Evolutionary conservation across 2,797 vertebrate genomes (phyloP).

Genomic region (Sebastes oblongus): DNA sequence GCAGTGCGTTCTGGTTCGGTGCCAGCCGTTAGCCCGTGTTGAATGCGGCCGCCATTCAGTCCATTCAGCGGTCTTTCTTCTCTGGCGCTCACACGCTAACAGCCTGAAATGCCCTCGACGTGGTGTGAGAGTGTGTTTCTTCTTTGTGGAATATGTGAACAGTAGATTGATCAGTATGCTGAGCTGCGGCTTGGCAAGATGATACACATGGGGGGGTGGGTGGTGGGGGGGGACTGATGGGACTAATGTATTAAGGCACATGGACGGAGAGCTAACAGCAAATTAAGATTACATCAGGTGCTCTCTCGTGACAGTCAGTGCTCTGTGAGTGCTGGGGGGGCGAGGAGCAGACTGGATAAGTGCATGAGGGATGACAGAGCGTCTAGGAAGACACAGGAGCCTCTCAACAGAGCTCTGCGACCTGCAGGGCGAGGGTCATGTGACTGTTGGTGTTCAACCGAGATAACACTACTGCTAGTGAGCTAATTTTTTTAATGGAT

Average conservation of each 20-base stretch:
- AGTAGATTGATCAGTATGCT: constrained; percentile 62
- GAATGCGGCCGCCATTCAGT: constrained; percentile 62
- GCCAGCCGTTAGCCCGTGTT: constrained; percentile 47
- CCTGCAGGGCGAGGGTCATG: background rate
- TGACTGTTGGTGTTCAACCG: background rate
- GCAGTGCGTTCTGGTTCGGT: constrained; percentile 46
- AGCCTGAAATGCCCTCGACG: constrained; percentile 41
- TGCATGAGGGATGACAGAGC: background rate
- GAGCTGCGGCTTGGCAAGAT: constrained; percentile 33
- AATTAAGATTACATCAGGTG: constrained; percentile 46
- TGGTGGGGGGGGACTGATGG: background rate
- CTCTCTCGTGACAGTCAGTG: background rate
- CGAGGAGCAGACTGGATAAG: background rate
- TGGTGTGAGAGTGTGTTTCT: constrained; percentile 27
- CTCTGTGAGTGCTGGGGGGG: too few species aligned
- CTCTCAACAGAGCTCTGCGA: background rate
- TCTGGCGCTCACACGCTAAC: constrained; percentile 32
- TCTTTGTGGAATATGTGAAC: constrained; percentile 16
- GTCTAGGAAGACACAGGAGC: background rate
- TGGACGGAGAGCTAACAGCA: background rate
- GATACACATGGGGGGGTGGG: background rate
- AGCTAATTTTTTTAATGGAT: background rate
- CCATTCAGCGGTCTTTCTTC: constrained; percentile 49
- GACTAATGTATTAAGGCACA: constrained; percentile 33
- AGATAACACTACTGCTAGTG: background rate